Conservation (phyloP, 2,797 vertebrate species). For the Melopsittacus undulatus region DNA sequence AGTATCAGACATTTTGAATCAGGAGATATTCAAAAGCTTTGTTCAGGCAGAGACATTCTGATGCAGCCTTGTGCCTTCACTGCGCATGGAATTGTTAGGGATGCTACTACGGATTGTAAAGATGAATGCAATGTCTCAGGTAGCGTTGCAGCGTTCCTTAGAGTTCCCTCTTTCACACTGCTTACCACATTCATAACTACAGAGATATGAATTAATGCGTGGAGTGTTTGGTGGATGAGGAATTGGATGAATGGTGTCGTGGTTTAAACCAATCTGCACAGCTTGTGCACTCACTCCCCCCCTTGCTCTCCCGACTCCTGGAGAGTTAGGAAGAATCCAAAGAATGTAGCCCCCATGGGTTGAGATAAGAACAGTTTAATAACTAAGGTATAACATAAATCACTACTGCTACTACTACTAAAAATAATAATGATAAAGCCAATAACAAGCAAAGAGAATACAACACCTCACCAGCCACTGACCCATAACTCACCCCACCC, state of each 20-base stretch:
- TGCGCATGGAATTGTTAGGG: not conserved
- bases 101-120: not conserved
- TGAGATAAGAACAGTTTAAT: too few relatives aligned
- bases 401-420: too few relatives aligned
- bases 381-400: too few relatives aligned
- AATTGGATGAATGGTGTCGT: not conserved
- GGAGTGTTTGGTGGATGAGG: not conserved
- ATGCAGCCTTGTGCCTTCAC: not conserved
- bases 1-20: rapidly evolving
- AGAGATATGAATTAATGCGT: not conserved
- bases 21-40: not conserved
- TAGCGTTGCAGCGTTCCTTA: not conserved
- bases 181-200: not conserved
- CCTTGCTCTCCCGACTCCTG: too few relatives aligned
- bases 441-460: too few relatives aligned
- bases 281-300: too few relatives aligned
- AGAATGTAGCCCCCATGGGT: too few relatives aligned
- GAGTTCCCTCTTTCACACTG: not conserved
- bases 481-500: too few relatives aligned
- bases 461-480: too few relatives aligned
- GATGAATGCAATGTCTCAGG: not conserved
- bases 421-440: too few relatives aligned
- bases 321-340: too few relatives aligned
- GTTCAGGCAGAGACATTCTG: not conserved
- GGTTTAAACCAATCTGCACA: too few relatives aligned